Conservation (phyloP, 2,113 vertebrate genomes). For the Chrysemys picta region DNA sequence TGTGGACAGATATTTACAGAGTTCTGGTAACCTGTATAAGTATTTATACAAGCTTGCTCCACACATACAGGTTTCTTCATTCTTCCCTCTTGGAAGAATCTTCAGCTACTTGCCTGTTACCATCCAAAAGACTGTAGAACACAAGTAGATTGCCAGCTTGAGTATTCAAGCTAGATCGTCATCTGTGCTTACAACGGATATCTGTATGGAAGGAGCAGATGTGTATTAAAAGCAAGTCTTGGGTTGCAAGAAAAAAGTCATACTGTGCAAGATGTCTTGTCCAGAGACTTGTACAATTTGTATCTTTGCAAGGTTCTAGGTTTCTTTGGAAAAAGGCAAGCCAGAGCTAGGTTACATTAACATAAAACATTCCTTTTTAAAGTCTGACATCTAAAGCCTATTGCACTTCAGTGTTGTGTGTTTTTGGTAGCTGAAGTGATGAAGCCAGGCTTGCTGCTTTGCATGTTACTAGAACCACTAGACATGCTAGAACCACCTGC, state of each 20-base stretch:
- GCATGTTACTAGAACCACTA: neutral
- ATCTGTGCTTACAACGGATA: constrained; percentile 98
- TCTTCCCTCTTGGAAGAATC: constrained; percentile 60
- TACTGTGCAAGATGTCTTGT: neutral
- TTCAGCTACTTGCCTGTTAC: constrained; percentile 82
- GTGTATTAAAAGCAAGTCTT: neutral
- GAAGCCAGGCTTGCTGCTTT: neutral
- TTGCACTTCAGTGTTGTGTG: no score
- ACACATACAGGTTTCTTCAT: constrained; percentile 72
- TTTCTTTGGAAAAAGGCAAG: neutral
- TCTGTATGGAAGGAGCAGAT: constrained; percentile 79
- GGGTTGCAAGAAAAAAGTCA: neutral
- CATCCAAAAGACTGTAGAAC: constrained; percentile 71
- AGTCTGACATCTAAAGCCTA: no score
- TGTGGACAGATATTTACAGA: constrained; percentile 79
- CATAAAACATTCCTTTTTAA: no score
- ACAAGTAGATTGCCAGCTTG: constrained; percentile 58
- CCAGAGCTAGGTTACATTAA: no score
- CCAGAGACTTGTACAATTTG: no score
- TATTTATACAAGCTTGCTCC: constrained; percentile 78
- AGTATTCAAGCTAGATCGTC: constrained; percentile 90
- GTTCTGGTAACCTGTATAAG: constrained; percentile 76
- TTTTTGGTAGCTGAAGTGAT: neutral
- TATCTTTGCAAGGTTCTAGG: no score
- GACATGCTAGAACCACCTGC: neutral